A percentile compares a stretch with the other conserved stretches of the same genome.
These are phyloP conservation scores for Gymnoscopelus braueri DNA, from an alignment of 2,797 vertebrate genomes.

Conservation along the genomic window DNA sequence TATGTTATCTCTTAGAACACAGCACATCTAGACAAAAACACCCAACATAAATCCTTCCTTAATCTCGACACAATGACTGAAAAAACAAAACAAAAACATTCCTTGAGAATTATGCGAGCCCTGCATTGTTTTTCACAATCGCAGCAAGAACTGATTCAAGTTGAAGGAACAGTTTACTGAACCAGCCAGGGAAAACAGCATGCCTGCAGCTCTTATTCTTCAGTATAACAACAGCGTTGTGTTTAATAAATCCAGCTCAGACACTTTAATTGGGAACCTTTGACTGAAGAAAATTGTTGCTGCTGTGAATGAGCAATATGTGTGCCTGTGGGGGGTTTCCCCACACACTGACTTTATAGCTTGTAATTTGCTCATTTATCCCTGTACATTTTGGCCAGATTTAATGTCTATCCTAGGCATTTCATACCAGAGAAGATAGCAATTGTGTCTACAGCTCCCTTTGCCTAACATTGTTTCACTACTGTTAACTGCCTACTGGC, in stretches of 20 bases:
- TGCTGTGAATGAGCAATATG: slow-evolving; percentile 49
- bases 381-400: neutral
- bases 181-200: slow-evolving; percentile 59
- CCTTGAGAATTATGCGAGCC: neutral
- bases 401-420: neutral
- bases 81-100: no score
- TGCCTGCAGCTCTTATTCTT: slow-evolving; percentile 25
- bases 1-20: no score
- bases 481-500: no score
- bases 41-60: no score
- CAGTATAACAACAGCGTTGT: neutral
- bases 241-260: slow-evolving; percentile 21
- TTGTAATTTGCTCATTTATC: neutral
- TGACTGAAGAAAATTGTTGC: slow-evolving; percentile 44
- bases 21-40: no score
- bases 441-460: no score
- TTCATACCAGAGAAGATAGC: neutral
- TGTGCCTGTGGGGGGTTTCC: slow-evolving; percentile 25
- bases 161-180: slow-evolving; percentile 52
- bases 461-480: no score
- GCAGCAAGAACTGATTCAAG: slow-evolving; percentile 44
- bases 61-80: no score
- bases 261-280: slow-evolving; percentile 62
- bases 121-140: slow-evolving; percentile 26
- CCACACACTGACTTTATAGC: neutral